Base-by-base conservation (phyloP, 1,140 invertebrate genomes). In the Helicoverpa zea region DNA sequence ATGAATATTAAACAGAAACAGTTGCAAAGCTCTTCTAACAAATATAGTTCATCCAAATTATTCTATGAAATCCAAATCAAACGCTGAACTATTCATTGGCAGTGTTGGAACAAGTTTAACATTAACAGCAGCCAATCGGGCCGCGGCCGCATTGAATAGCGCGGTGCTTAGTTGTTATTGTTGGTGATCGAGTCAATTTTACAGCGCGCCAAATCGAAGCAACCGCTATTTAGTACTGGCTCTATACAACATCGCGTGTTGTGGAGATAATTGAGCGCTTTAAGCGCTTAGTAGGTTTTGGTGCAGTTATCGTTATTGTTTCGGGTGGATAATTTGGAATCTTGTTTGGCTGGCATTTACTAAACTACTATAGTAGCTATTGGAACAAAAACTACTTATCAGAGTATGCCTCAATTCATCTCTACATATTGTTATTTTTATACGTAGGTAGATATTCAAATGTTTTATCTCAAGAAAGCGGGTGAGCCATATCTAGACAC, bases 101-200 rank as follows among this genome's bases (percentile, higher is more conserved):
- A 76, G 43, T 76, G 43, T 76, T 61, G 43, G 58, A 76, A 76
- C 73, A 47, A 61, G 73, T 61, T 76, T 76, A 59, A 43, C 73
- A 76, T 76, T 76, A 29, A 76, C 43, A 16, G 58, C 58, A 51
- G 43, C 58, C 58, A 61, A 59, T 56, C 58, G 52, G n/a, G 52
- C 70, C 59, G 66, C 66, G 70, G 59, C 51, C 59, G 80, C 63
- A 70, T 76, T 81, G 72, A 81, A 76, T 81, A 73, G 58, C 61
- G 74, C 30, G 75, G 75, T 81, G 64, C 74, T 78, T 81, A 80
- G 56, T 81, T 81, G 75, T 81, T 81, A 81, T 81, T 81, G 80
- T 73, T 78, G 64, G 75, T 78, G 74, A 81, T 81, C 63, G 58
- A 77, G 74, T 78, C 73, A 76, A 81, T 76, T 81, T 77, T 61